A percentile compares a stretch with the other conserved stretches of the same genome.
phyloP scores from a whole-genome alignment of 2,797 vertebrate species.

The Cetoscarus ocellatus region DNA sequence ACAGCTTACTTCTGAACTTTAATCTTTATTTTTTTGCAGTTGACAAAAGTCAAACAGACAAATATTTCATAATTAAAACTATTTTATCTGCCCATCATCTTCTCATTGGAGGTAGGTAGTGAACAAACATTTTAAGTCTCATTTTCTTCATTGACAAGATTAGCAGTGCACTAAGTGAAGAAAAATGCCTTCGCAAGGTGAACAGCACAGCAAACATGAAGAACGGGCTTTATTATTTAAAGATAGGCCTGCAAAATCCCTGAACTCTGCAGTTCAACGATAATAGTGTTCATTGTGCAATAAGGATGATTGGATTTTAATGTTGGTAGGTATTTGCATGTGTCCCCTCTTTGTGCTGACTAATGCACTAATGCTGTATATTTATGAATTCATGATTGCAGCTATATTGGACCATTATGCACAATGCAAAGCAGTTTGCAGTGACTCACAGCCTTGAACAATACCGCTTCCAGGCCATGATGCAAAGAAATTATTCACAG shows the following conservation, averaged over 20 bases:
- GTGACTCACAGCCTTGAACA: background rate
- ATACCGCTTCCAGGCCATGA: background rate
- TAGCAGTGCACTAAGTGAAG: slow-evolving; percentile 31
- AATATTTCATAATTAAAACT: too few species aligned
- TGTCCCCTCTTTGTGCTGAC: slow-evolving; percentile 54
- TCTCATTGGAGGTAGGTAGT: too few species aligned
- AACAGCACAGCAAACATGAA: slow-evolving; percentile 14
- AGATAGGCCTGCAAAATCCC: slow-evolving; percentile 42
- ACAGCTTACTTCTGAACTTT: too few species aligned
- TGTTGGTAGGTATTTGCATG: slow-evolving; percentile 47
- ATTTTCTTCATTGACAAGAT: too few species aligned
- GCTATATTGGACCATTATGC: slow-evolving; percentile 13
- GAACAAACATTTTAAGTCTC: too few species aligned
- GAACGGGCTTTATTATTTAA: slow-evolving; percentile 32
- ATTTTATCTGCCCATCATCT: too few species aligned
- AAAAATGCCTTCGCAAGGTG: slow-evolving; percentile 35
- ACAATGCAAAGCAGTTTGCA: slow-evolving; percentile 1
- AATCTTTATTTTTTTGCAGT: too few species aligned
- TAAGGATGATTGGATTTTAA: slow-evolving; percentile 70
- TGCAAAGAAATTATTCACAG: background rate
- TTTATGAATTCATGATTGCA: slow-evolving; percentile 45
- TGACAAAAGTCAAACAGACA: too few species aligned
- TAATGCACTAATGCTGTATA: slow-evolving; percentile 20
- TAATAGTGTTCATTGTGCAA: slow-evolving; percentile 54
- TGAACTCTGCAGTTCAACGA: slow-evolving; percentile 38